Conservation (phyloP, 2,888 invertebrate genomes). For the Pomacea canaliculata region DNA sequence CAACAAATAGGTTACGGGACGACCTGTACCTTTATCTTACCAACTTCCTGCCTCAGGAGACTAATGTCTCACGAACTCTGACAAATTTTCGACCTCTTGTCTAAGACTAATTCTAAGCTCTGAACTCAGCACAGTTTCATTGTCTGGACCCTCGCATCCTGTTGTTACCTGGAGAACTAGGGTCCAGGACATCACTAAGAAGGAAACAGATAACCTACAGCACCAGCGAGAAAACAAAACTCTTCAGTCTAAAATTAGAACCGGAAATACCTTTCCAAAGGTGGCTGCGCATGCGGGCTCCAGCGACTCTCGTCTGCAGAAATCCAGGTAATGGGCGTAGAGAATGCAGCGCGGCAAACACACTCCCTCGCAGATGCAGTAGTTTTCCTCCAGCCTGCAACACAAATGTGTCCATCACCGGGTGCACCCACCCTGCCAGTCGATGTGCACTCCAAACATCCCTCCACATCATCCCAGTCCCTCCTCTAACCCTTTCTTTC, state of each 20-base stretch:
- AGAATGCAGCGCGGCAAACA: constrained; percentile 69
- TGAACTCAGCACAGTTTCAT: too few relatives aligned
- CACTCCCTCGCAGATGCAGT: constrained; percentile 70
- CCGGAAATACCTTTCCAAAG: constrained; percentile 68
- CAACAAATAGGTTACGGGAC: too few relatives aligned
- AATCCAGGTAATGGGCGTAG: constrained; percentile 70
- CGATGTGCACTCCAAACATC: background rate
- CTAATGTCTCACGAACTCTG: too few relatives aligned
- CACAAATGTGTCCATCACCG: background rate
- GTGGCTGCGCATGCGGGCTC: constrained; percentile 71
- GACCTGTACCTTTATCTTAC: too few relatives aligned
- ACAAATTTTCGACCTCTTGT: too few relatives aligned
- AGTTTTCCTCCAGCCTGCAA: constrained; percentile 70
- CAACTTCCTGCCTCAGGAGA: too few relatives aligned
- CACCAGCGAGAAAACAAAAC: background rate
- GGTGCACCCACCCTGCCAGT: background rate
- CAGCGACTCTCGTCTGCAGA: constrained; percentile 64
- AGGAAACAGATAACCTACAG: too few relatives aligned
- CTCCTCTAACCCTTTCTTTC: background rate
- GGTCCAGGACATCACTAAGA: too few relatives aligned
- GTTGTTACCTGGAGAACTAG: too few relatives aligned
- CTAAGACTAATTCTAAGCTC: too few relatives aligned
- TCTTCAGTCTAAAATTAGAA: background rate
- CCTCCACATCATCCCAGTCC: background rate
- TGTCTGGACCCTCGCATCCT: too few relatives aligned